A percentile compares a stretch with the other conserved stretches of the same genome.
Evolutionary conservation across 2,797 vertebrate genomes (phyloP).

Genomic region (Lithobates pipiens): DNA sequence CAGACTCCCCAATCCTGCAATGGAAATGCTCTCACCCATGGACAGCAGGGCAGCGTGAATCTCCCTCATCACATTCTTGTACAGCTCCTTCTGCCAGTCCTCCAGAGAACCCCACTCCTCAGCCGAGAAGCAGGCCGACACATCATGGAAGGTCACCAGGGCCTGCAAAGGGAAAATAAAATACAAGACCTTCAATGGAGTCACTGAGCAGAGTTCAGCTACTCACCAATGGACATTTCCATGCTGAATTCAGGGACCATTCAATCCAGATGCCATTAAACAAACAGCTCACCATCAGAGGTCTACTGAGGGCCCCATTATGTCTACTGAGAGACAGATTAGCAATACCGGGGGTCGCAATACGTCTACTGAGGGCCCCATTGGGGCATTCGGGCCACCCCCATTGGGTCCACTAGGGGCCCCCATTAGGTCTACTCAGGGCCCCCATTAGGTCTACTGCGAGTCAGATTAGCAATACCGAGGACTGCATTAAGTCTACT

Average conservation of each 20-base stretch:
- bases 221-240: not conserved
- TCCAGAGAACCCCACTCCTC: conserved; percentile 70
- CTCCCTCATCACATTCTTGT: conserved; percentile 56
- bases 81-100: conserved; percentile 60
- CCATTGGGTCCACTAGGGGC: not conserved
- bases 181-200: not conserved
- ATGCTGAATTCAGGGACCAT: not conserved
- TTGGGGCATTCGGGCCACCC: too few species aligned
- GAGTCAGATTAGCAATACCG: not conserved
- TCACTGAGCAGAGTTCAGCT: not conserved
- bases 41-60: conserved; percentile 46
- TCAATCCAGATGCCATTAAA: not conserved
- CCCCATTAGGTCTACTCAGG: not conserved
- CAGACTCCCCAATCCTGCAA: too few species aligned
- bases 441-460: too few species aligned
- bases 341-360: too few species aligned
- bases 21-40: conserved; percentile 37
- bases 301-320: too few species aligned
- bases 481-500: too few species aligned
- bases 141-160: conserved; percentile 70
- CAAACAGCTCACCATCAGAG: not conserved
- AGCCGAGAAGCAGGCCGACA: conserved; percentile 67
- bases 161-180: not conserved
- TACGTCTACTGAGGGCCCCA: too few species aligned
- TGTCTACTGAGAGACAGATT: too few species aligned